These are phyloP conservation scores for Empidonax traillii DNA, from an alignment of 2,113 vertebrate species.

Conservation along the genomic window DNA sequence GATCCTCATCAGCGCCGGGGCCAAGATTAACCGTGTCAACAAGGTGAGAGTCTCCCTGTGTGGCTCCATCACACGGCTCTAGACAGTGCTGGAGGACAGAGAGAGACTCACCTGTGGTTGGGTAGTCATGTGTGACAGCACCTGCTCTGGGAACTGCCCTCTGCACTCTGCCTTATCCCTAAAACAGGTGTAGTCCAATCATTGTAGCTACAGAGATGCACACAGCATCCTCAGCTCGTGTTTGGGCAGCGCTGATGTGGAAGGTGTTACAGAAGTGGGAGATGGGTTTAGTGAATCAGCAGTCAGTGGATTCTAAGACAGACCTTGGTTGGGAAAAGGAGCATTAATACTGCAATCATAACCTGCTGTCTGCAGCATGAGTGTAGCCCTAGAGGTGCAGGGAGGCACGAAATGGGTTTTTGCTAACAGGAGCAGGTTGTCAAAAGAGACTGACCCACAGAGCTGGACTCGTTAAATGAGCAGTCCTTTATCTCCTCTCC, in stretches of 20 bases:
- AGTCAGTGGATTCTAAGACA: neutral
- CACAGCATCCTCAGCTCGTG: neutral
- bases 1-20: constrained; percentile 85
- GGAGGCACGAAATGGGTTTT: neutral
- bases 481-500: neutral
- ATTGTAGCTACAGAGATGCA: neutral
- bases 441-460: neutral
- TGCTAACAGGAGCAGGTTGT: neutral
- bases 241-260: neutral
- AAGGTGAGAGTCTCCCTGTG: constrained; percentile 63
- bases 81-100: neutral
- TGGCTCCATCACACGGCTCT: neutral
- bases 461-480: neutral
- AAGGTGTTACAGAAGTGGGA: neutral
- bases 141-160: neutral
- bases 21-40: constrained; percentile 82
- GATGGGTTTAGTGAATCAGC: neutral
- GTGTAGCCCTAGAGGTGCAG: neutral
- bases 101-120: neutral
- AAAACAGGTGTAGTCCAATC: neutral
- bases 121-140: neutral
- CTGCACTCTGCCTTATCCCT: neutral
- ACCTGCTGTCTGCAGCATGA: neutral
- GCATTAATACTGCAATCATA: neutral
- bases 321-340: neutral